These are phyloP conservation scores for Tachina fera DNA, from an alignment of 2,888 invertebrate genomes.

Conservation along the genomic window DNA sequence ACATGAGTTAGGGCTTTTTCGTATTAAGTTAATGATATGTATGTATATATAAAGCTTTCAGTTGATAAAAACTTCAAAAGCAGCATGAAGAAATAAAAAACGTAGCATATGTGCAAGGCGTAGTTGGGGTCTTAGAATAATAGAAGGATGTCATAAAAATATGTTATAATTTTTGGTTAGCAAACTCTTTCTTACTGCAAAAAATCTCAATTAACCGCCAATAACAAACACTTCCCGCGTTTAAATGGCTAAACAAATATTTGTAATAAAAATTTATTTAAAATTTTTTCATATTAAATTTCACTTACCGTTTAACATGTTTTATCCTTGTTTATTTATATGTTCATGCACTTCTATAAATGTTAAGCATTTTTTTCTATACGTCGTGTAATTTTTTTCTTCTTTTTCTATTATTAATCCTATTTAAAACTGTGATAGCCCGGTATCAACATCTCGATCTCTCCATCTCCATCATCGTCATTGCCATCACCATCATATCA, in stretches of 20 bases:
- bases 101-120: too few relatives aligned
- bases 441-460: neutral
- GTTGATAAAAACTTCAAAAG: too few relatives aligned
- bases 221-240: too few relatives aligned
- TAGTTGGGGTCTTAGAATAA: too few relatives aligned
- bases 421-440: neutral
- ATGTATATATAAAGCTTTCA: neutral
- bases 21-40: too few relatives aligned
- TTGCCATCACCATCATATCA: neutral
- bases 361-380: slow-evolving; percentile 3
- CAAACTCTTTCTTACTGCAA: too few relatives aligned
- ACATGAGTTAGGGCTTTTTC: too few relatives aligned
- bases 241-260: neutral
- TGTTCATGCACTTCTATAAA: neutral
- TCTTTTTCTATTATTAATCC: slow-evolving; percentile 12
- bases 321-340: slow-evolving; percentile 27
- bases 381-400: neutral
- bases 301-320: slow-evolving; percentile 56
- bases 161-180: too few relatives aligned
- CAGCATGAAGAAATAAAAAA: too few relatives aligned
- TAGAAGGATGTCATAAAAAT: too few relatives aligned
- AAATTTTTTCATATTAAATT: neutral
- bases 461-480: neutral
- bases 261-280: neutral
- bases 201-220: too few relatives aligned